A percentile compares a stretch with the other conserved stretches of the same genome.
Conservation (phyloP, 1,140 invertebrate genomes). For the Lucilia cuprina region DNA sequence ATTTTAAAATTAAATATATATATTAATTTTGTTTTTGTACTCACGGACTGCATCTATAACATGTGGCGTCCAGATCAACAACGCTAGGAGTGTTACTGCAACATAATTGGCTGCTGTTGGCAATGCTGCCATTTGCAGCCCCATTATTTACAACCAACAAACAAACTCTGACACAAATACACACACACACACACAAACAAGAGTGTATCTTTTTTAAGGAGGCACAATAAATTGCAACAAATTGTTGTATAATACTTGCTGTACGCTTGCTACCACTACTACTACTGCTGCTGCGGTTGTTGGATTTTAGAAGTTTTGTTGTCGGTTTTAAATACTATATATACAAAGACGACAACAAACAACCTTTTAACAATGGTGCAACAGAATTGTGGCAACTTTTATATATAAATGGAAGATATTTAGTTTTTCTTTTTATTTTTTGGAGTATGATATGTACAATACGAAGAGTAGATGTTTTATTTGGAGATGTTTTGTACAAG, state of each 20-base stretch:
- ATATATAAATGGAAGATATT: neutral
- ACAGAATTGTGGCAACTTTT: neutral
- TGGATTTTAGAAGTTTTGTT: neutral
- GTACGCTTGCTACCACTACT: neutral
- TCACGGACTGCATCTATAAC: slow-evolving; percentile 60
- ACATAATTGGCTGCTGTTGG: slow-evolving; percentile 50
- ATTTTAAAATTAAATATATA: neutral
- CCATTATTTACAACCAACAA: slow-evolving; percentile 52
- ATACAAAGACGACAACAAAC: neutral
- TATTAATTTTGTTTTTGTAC: slow-evolving; percentile 48
- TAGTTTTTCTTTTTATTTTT: neutral
- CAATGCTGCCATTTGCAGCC: slow-evolving; percentile 57
- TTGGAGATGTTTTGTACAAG: neutral
- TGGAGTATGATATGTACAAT: neutral
- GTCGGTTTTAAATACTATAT: neutral
- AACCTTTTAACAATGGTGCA: neutral
- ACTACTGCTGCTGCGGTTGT: neutral
- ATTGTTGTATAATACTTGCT: neutral
- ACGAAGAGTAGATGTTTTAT: neutral
- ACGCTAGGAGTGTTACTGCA: slow-evolving; percentile 51
- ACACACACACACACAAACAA: neutral
- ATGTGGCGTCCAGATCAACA: slow-evolving; percentile 55
- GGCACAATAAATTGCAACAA: neutral
- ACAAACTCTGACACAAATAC: neutral
- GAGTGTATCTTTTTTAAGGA: neutral